A percentile compares a stretch with the other conserved stretches of the same genome.
Evolutionary conservation across 1,140 invertebrate genomes (phyloP).

Genomic region (Drosophila eugracilis): DNA sequence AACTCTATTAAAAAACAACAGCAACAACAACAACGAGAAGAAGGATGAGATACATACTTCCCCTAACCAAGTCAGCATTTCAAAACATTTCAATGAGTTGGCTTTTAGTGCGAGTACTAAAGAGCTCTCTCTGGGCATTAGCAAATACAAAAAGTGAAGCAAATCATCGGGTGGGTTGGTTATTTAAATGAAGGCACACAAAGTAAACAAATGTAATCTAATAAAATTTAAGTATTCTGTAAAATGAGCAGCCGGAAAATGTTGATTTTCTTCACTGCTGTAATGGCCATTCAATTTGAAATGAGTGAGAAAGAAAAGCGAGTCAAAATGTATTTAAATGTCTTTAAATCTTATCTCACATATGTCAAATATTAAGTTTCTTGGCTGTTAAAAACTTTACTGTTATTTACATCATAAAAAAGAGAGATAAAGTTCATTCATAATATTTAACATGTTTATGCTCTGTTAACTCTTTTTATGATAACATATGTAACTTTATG

Average conservation of each 20-base stretch:
- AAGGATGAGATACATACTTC: slow-evolving; percentile 16
- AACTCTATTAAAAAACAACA: slow-evolving; percentile 67
- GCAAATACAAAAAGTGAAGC: slow-evolving; percentile 16
- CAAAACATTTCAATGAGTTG: slow-evolving; percentile 58
- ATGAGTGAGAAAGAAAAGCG: slow-evolving; percentile 24
- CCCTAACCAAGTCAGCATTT: slow-evolving; percentile 52
- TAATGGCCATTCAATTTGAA: slow-evolving; percentile 40
- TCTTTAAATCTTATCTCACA: too few species aligned
- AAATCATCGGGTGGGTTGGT: slow-evolving; percentile 30
- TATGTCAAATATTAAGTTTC: background rate
- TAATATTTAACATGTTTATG: background rate
- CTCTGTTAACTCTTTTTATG: background rate
- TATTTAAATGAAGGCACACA: slow-evolving; percentile 53
- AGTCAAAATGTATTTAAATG: slow-evolving; percentile 8
- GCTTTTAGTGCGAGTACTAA: slow-evolving; percentile 48
- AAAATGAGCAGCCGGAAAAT: slow-evolving; percentile 16
- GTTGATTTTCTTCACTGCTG: slow-evolving; percentile 27
- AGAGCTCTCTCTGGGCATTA: slow-evolving; percentile 36
- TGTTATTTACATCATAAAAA: background rate
- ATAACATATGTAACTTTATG: background rate
- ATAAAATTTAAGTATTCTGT: slow-evolving; percentile 64
- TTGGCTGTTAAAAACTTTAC: background rate
- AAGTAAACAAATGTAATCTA: slow-evolving; percentile 63
- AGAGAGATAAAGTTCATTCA: background rate
- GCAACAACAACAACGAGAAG: too few species aligned